A percentile compares a stretch with the other conserved stretches of the same genome.
Conservation (phyloP, 2,113 vertebrate species). For the Taurulus bubalis region DNA sequence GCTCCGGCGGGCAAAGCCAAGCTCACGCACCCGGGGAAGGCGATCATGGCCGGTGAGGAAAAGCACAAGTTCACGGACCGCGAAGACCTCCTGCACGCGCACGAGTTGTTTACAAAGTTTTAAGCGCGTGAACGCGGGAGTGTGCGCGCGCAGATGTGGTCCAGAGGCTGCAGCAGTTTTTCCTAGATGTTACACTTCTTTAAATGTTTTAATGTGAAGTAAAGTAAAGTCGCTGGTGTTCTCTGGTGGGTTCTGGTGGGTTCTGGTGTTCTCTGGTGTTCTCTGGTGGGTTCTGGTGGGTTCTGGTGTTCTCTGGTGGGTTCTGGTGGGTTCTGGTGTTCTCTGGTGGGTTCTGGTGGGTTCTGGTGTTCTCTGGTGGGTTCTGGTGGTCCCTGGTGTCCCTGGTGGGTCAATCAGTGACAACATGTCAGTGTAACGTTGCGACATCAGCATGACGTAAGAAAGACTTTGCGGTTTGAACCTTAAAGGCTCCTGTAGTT, state of each 20-base stretch:
- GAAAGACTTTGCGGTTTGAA: background rate
- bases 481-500: background rate
- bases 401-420: constrained; percentile 42
- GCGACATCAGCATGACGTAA: background rate
- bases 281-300: too few species aligned
- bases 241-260: background rate
- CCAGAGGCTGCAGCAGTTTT: background rate
- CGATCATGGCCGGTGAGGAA: constrained; percentile 87
- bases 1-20: constrained; percentile 85
- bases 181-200: background rate
- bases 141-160: constrained; percentile 14
- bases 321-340: background rate
- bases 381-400: background rate
- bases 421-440: background rate
- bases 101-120: constrained; percentile 22
- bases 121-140: background rate
- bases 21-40: constrained; percentile 89
- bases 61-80: constrained; percentile 45
- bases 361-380: background rate
- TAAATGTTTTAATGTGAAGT: background rate
- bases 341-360: background rate
- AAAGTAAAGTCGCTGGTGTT: background rate
- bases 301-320: background rate
- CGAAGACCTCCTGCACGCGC: background rate
- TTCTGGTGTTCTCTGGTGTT: too few species aligned